Conservation (phyloP, 2,113 vertebrate species). For the Tinamus guttatus region DNA sequence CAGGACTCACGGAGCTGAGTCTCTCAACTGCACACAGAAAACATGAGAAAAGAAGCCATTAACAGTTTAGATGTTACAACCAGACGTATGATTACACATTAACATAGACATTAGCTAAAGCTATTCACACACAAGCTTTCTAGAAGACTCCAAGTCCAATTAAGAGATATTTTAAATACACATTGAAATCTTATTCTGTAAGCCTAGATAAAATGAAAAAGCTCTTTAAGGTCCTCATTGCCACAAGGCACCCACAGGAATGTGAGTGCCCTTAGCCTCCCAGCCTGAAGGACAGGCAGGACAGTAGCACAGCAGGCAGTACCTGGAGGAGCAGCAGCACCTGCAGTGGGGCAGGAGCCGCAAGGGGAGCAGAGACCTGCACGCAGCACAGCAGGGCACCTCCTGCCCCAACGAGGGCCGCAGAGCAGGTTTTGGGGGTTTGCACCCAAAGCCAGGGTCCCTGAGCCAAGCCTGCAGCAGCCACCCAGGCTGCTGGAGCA, state of each 20-base stretch:
- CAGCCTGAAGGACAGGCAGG: neutral
- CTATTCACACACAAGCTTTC: neutral
- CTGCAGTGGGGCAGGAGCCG: neutral
- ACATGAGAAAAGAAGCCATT: too few species aligned
- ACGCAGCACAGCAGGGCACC: too few species aligned
- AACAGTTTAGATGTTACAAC: too few species aligned
- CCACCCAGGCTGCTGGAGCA: too few species aligned
- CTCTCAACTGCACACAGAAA: too few species aligned
- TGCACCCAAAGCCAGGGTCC: too few species aligned
- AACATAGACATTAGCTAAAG: neutral
- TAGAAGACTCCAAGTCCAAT: neutral
- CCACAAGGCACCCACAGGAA: accelerated
- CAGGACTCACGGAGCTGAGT: neutral
- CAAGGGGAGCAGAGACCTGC: too few species aligned
- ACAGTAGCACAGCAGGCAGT: neutral
- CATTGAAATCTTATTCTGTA: neutral
- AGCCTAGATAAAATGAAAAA: neutral
- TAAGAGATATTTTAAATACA: accelerated
- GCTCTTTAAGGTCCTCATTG: neutral
- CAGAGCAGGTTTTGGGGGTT: neutral
- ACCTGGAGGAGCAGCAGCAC: neutral
- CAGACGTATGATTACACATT: too few species aligned
- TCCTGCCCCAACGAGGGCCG: neutral
- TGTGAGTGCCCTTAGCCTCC: neutral
- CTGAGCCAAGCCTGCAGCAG: too few species aligned